Base-by-base conservation (phyloP, 1,140 invertebrate species). In the Ooceraea biroi region DNA sequence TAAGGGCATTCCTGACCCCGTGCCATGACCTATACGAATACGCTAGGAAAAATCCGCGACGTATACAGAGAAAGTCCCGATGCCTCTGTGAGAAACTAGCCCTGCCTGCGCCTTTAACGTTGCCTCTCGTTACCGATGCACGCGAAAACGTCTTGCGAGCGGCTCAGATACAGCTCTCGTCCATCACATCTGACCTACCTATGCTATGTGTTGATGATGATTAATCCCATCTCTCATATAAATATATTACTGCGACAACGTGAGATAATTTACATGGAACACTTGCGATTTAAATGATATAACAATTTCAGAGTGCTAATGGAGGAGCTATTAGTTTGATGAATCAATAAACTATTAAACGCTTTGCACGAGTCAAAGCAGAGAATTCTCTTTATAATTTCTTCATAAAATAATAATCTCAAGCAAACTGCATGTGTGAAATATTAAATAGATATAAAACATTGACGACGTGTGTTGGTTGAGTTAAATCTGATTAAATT, bases 1-100 rank as follows among this genome's bases (percentile, higher is more conserved):
- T 92, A 92, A 92, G 92, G 92, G 91, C 91, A 93, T 92, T 91
- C 90, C 89, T 92, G 91, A 92, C 91, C 91, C 71, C 90, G 84
- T 86, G 89, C 57, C 88, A 78, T 84, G 92, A 92, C 91, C 91
- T 92, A 90, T 88, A 84, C 85, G 85, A 89, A 90, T 89, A 86
- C 72, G 66, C 83, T n/a, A 22, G 52, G 82, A 92, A 92, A 92
- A 91, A 91, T 92, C 84, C 80, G 48, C 80, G 86, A 85, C 86
- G 82, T 69, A 76, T 85, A 91, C 88, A 90, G 92, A 93, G 92
- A 92, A 92, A 93, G 92, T 93, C 82, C 83, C 82, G 90, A 91
- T 91, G 90, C 83, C 83, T 88, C 89, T 91, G 89, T 91, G 90
- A 91, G 91, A 92, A 92, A 91, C 89, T 90, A 84, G 90, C 90